A percentile compares a stretch with the other conserved stretches of the same genome.
Conservation (phyloP, 1,140 invertebrate genomes). For the Trichomalopsis sarcophagae region DNA sequence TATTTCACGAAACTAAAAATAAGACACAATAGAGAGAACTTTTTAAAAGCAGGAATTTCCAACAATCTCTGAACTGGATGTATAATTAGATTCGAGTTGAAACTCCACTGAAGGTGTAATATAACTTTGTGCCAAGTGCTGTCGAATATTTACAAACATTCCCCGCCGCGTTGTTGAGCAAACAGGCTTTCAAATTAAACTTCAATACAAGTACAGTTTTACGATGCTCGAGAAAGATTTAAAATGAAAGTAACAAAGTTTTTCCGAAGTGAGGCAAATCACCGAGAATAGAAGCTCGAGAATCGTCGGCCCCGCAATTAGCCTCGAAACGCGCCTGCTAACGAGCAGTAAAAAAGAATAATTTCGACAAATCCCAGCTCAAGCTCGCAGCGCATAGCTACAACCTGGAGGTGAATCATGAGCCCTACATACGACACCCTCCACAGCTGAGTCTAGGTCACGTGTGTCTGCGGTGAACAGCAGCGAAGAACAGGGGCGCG, state of each 20-base stretch:
- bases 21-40: background rate
- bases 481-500: too few species aligned
- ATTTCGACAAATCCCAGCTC: background rate
- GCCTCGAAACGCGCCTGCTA: too few species aligned
- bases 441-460: too few species aligned
- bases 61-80: background rate
- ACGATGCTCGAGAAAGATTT: too few species aligned
- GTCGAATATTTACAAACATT: conserved; percentile 37
- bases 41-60: background rate
- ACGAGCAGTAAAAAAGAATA: too few species aligned
- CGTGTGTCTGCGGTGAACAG: too few species aligned
- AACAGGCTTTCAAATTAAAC: background rate
- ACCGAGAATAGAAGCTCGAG: too few species aligned
- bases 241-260: too few species aligned
- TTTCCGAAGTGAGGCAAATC: too few species aligned
- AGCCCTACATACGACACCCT: background rate
- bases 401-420: too few species aligned
- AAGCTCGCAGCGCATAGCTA: too few species aligned
- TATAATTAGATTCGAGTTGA: conserved; percentile 17
- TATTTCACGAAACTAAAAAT: background rate
- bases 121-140: conserved; percentile 24
- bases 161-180: background rate
- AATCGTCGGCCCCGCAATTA: too few species aligned
- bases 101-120: conserved; percentile 19
- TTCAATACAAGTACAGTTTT: background rate